Evolutionary conservation across 2,797 vertebrate species (phyloP), one percentile per base, ranked within the genome.

Genomic region (Gadopsis marmoratus): DNA sequence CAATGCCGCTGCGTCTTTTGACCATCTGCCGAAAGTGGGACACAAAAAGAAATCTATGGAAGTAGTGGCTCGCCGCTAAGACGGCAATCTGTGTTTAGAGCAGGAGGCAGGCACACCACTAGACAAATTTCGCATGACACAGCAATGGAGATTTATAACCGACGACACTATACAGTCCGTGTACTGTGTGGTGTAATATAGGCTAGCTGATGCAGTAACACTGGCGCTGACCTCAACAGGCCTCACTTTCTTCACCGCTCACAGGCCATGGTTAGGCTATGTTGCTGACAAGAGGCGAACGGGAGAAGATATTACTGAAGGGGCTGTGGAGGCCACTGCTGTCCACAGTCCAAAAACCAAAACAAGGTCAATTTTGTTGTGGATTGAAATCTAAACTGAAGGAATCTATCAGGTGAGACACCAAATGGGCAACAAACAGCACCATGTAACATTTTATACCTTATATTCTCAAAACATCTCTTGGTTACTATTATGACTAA

Each of bases 101-200:
- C 82, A 21, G 64, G 87, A 92, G 87, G 87, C 89, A 76, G 81
- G 88, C 86, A 59, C 86, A 88, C 88, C 90, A 65, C 92, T 81
- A 78, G 90, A 89, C 89, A 91, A 79, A 91, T 89, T 89, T 94
- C 86, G 91, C 86, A 91, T 94, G 94, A 95, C 94, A 90, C 86
- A 89, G 88, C 88, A 88, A 56, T 23, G 75, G 80, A 91, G 93
- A 94, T 95, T 95, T 94, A 95, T 87, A 90, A 86, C 88, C 86
- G 69, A 74, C 83, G 83, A 90, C 86, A 80, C 89, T 78, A 48
- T 60, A 86, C 78, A 88, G 84, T 79, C 89, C 71, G 76, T 5
- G 37, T 37, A 37, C 9, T 39, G 37, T 41, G 73, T 78, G 66
- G 67, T 74, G 62, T 70, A 76, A 87, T 56, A 54, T 64, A 74